These are phyloP conservation scores for Serilophus lunatus DNA, from an alignment of 2,113 vertebrate genomes.

Conservation along the genomic window DNA sequence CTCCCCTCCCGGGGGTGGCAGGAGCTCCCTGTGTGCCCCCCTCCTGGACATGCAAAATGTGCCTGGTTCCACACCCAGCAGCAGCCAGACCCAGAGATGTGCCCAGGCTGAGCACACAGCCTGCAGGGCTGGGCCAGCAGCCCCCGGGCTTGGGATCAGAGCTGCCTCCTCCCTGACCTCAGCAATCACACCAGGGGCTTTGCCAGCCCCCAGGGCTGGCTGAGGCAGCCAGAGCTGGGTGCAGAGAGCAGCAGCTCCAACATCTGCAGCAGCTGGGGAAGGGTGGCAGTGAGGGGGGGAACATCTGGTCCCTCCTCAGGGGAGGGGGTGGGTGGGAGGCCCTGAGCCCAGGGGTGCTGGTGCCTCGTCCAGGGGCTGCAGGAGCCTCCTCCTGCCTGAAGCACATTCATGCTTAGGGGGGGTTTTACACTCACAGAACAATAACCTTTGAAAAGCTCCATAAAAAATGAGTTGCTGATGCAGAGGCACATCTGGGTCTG, in stretches of 20 bases:
- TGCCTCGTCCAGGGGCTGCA: background rate
- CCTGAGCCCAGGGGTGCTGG: background rate
- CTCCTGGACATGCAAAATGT: background rate
- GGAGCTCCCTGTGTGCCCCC: background rate
- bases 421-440: background rate
- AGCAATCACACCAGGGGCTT: background rate
- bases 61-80: background rate
- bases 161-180: background rate
- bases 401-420: background rate
- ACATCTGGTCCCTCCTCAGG: background rate
- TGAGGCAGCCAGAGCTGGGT: background rate
- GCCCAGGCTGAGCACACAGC: background rate
- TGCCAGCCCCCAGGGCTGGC: background rate
- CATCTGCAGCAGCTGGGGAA: too few species aligned
- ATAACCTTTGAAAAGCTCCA: background rate
- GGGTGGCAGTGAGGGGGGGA: background rate
- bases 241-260: background rate
- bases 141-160: background rate
- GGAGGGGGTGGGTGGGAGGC: too few species aligned
- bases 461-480: background rate
- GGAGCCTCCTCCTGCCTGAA: background rate
- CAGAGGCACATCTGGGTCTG: background rate
- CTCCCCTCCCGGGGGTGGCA: background rate
- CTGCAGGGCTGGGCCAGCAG: background rate
- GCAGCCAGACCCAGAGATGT: background rate